phyloP scores from a whole-genome alignment of 2,888 invertebrate species.

The Hofmannophila pseudospretella region DNA sequence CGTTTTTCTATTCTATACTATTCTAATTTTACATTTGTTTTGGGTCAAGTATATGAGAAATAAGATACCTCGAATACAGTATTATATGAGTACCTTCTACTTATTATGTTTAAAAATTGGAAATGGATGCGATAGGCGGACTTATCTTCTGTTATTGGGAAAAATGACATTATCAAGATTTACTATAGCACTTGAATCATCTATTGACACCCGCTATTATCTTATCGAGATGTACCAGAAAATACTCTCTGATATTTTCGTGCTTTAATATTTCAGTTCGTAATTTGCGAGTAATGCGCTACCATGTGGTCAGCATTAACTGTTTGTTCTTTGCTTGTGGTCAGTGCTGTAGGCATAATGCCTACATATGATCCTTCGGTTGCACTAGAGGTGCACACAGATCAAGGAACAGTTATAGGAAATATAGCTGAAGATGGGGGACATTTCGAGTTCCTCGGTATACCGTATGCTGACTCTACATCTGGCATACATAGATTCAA shows the following conservation, averaged over 20 bases:
- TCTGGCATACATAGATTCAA: constrained; percentile 56
- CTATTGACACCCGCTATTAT: constrained; percentile 10
- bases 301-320: constrained; percentile 35
- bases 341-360: constrained; percentile 22
- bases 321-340: constrained; percentile 21
- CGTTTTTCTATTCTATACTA: too few relatives aligned
- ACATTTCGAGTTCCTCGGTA: constrained; percentile 53
- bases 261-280: constrained; percentile 23
- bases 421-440: constrained; percentile 31
- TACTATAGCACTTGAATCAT: not conserved
- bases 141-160: too few relatives aligned
- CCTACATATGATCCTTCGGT: too few relatives aligned
- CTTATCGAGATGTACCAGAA: constrained; percentile 3
- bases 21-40: too few relatives aligned
- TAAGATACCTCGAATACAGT: too few relatives aligned
- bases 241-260: not conserved
- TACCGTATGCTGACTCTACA: constrained; percentile 62
- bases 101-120: too few relatives aligned
- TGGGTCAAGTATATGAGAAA: too few relatives aligned
- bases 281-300: constrained; percentile 17
- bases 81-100: too few relatives aligned
- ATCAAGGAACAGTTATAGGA: constrained; percentile 51
- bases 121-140: too few relatives aligned
- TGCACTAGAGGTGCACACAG: constrained; percentile 32
- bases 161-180: not conserved